A percentile compares a stretch with the other conserved stretches of the same genome.
Evolutionary conservation across 1,140 invertebrate species (phyloP).

Genomic region (Rhyzopertha dominica): DNA sequence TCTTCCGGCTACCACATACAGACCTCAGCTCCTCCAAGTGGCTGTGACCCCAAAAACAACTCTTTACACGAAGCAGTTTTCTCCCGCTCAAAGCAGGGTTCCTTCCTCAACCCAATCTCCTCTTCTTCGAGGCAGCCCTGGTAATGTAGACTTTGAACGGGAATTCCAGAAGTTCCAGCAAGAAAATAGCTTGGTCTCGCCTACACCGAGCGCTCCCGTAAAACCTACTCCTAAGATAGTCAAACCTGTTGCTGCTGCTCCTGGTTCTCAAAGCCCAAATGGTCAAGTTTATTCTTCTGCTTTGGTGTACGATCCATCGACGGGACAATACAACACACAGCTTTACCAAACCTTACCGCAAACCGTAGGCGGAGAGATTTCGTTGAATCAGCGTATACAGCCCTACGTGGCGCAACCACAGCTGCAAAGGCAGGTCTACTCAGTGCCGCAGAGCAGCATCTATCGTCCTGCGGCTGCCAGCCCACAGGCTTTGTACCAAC

Average conservation of each 20-base stretch:
- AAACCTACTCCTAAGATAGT: conserved; percentile 43
- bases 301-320: conserved; percentile 69
- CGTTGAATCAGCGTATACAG: conserved; percentile 66
- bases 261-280: conserved; percentile 42
- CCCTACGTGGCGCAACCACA: conserved; percentile 62
- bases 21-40: conserved; percentile 58
- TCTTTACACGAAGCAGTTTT: conserved; percentile 51
- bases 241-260: conserved; percentile 34
- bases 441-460: conserved; percentile 40
- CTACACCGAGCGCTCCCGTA: conserved; percentile 44
- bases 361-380: conserved; percentile 63
- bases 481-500: conserved; percentile 64
- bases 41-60: conserved; percentile 53
- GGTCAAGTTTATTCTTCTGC: conserved; percentile 65
- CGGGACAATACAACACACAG: conserved; percentile 74
- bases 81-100: conserved; percentile 34
- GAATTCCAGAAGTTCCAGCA: conserved; percentile 74
- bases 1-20: conserved; percentile 60
- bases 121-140: conserved; percentile 41
- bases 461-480: too few relatives aligned
- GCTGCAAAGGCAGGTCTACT: conserved; percentile 47
- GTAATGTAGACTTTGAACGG: conserved; percentile 62
- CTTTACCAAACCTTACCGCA: conserved; percentile 71
- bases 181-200: conserved; percentile 59
- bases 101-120: conserved; percentile 46